phyloP scores from a whole-genome alignment of 2,888 invertebrate genomes.

The Deilephila elpenor region DNA sequence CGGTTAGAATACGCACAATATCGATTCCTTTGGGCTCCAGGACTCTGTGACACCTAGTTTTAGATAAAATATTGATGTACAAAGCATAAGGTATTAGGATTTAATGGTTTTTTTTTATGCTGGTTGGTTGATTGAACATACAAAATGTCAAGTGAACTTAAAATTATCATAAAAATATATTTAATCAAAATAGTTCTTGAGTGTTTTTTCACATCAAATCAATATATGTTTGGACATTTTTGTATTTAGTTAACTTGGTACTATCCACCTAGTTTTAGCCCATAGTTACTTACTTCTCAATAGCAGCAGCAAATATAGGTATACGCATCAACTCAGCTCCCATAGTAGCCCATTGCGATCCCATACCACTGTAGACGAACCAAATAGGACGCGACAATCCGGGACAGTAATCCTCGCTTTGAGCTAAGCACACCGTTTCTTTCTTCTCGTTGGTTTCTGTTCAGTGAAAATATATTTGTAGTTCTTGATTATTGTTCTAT shows the following conservation, averaged over 20 bases:
- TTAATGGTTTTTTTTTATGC: too few relatives aligned
- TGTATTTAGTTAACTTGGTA: too few relatives aligned
- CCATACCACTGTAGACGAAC: conserved; percentile 88
- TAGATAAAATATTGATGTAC: conserved; percentile 12
- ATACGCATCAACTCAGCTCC: conserved; percentile 84
- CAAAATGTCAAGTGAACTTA: too few relatives aligned
- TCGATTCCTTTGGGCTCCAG: conserved; percentile 86
- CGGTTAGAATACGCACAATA: conserved; percentile 86
- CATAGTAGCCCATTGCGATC: conserved; percentile 87
- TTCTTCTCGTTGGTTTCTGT: conserved; percentile 49
- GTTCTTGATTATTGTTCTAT: too few relatives aligned
- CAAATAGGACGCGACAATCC: conserved; percentile 78
- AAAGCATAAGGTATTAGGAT: too few relatives aligned
- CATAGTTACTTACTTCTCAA: conserved; percentile 63
- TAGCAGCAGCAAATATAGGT: conserved; percentile 80
- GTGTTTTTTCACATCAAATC: too few relatives aligned
- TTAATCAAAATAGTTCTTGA: too few relatives aligned
- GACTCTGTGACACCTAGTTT: conserved; percentile 78
- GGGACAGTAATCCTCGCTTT: conserved; percentile 81
- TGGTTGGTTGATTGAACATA: too few relatives aligned
- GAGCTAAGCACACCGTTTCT: conserved; percentile 60
- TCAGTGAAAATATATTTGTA: background rate
- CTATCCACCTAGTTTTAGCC: too few relatives aligned
- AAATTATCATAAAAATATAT: too few relatives aligned
- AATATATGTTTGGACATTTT: too few relatives aligned